Base-by-base conservation (phyloP, 1,140 invertebrate genomes). In the Papilio polyxenes region DNA sequence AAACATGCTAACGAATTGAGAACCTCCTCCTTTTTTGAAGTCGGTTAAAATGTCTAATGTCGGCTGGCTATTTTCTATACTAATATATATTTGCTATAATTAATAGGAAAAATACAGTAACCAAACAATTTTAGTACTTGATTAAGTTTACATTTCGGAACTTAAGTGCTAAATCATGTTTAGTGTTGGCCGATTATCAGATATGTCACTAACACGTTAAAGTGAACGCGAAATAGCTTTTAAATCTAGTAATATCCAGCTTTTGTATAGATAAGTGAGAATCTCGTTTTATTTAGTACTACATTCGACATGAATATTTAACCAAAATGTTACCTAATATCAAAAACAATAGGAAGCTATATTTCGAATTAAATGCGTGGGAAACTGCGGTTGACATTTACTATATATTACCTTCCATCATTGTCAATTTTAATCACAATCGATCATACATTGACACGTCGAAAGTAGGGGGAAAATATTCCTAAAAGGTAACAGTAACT, bases 121-220 rank as follows among this genome's bases (percentile, higher is more conserved):
- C 40, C 40, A 44, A 44, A 15, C 6, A 15, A 72, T 37, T 72
- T 72, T 37, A 72, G 31, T 72, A 72, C 31, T 72, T 37, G 31
- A 37, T 37, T 37, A 7, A 72, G 15, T 31, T 72, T 13, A 37
- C 4, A 72, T 72, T 72, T 72, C 31, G 13, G 65, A 65, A 31
- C 13, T 2, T 72, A 72, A 72, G 65, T 72, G 65, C 65, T 72
- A 72, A 7, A 72, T 72, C 65, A 72, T 72, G 65, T 69, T 69
- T 69, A 3, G 2, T 69, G 31, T 72, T 31, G 23, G 1, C 3
- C 31, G 11, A 37, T 72, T 72, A 72, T 72, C 65, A 37, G 4
- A 72, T 31, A 4, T 72, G 65, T 40, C 65, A 37, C 53, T 4
- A 9, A 11, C 20, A 15, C 7, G n/a, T 11, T 13, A 31, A 31